Evolutionary conservation across 2,888 invertebrate genomes (phyloP).

Genomic region (Eumacrocentrus americanus): DNA sequence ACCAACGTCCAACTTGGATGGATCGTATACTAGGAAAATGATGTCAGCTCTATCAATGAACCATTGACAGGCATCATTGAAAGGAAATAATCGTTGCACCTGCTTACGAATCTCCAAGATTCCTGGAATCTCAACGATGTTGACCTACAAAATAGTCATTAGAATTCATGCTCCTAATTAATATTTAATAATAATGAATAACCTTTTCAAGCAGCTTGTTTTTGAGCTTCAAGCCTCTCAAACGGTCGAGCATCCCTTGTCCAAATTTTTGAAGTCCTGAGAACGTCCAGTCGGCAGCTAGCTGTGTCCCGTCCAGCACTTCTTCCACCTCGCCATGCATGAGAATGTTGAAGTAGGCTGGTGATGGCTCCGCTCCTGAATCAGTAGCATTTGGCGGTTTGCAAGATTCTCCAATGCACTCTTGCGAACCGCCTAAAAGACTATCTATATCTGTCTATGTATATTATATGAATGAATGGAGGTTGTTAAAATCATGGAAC

Average conservation of each 20-base stretch:
- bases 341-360: conserved; percentile 89
- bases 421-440: conserved; percentile 47
- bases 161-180: background rate
- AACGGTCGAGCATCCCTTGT: conserved; percentile 87
- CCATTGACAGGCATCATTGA: conserved; percentile 97
- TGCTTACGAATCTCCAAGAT: conserved; percentile 93
- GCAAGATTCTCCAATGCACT: conserved; percentile 42
- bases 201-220: conserved; percentile 89
- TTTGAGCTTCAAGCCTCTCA: conserved; percentile 81
- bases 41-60: conserved; percentile 96
- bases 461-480: too few species aligned
- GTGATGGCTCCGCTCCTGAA: conserved; percentile 90
- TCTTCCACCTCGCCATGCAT: conserved; percentile 87
- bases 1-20: conserved; percentile 93
- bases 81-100: conserved; percentile 90
- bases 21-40: conserved; percentile 94
- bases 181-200: background rate
- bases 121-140: conserved; percentile 95
- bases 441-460: conserved; percentile 38
- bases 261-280: conserved; percentile 94
- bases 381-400: conserved; percentile 38
- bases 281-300: conserved; percentile 95
- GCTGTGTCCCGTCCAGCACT: conserved; percentile 87
- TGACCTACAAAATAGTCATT: too few species aligned
- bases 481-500: too few species aligned